A percentile compares a stretch with the other conserved stretches of the same genome.
Evolutionary conservation across 2,888 invertebrate genomes (phyloP).

Genomic region (Ceraclea dissimilis): DNA sequence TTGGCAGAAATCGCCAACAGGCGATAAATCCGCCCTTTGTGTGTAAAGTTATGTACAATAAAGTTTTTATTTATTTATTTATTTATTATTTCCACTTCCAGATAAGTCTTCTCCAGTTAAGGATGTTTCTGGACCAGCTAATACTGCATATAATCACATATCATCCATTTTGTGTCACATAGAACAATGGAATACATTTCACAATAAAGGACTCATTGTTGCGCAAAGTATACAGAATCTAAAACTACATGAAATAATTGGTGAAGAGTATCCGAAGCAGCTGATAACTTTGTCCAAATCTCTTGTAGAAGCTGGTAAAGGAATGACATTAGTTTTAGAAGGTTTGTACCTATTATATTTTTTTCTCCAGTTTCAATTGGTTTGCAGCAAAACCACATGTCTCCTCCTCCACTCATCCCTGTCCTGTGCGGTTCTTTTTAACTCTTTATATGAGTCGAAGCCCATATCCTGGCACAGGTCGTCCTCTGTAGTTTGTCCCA

Average conservation of each 20-base stretch:
- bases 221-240: conserved; percentile 11
- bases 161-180: conserved; percentile 35
- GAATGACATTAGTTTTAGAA: conserved; percentile 16
- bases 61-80: too few species aligned
- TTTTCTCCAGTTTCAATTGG: too few species aligned
- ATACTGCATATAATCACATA: conserved; percentile 39
- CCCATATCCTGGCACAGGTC: too few species aligned
- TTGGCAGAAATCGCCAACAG: too few species aligned
- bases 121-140: conserved; percentile 36
- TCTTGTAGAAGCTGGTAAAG: conserved; percentile 11
- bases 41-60: too few species aligned
- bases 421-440: too few species aligned
- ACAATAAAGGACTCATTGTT: conserved; percentile 32
- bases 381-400: too few species aligned
- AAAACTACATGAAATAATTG: conserved; percentile 17
- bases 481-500: too few species aligned
- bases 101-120: conserved; percentile 33
- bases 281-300: conserved; percentile 7
- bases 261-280: conserved; percentile 14
- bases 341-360: conserved; percentile 7
- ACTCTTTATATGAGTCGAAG: too few species aligned
- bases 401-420: too few species aligned
- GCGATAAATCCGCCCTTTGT: too few species aligned
- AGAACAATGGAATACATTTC: conserved; percentile 36
- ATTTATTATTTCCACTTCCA: conserved; percentile 4